These are phyloP conservation scores for Amblyopsis hoosieri DNA, from an alignment of 2,797 vertebrate genomes.

Conservation along the genomic window DNA sequence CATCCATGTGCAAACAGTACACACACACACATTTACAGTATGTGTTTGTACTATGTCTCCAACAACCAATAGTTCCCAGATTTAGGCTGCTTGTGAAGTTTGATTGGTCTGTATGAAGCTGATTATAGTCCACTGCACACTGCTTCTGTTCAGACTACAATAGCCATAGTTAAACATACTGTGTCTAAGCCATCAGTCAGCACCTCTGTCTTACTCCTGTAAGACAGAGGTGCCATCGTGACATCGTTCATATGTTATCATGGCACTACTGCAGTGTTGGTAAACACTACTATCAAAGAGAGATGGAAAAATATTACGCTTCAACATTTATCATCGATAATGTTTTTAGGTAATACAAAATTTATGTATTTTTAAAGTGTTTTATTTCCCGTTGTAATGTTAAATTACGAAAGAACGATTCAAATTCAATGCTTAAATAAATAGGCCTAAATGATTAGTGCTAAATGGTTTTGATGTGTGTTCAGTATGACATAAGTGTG, in stretches of 20 bases:
- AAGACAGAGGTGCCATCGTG: too few species aligned
- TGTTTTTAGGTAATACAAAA: too few species aligned
- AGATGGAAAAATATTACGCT: slow-evolving; percentile 9
- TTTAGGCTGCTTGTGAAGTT: slow-evolving; percentile 22
- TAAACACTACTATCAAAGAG: slow-evolving; percentile 10
- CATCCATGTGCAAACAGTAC: not conserved
- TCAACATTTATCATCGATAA: too few species aligned
- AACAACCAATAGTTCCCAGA: slow-evolving; percentile 20
- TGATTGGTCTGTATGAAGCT: slow-evolving; percentile 31
- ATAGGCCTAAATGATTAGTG: too few species aligned
- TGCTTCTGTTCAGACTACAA: slow-evolving; percentile 57
- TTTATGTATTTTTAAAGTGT: too few species aligned
- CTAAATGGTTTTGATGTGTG: not conserved
- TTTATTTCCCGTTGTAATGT: too few species aligned
- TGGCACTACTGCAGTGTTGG: slow-evolving; percentile 20
- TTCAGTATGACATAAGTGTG: not conserved
- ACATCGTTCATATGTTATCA: slow-evolving; percentile 23
- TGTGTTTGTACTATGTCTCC: slow-evolving; percentile 24
- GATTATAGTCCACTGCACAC: slow-evolving; percentile 51
- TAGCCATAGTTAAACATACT: slow-evolving; percentile 56
- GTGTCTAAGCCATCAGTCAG: slow-evolving; percentile 28
- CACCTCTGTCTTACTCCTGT: slow-evolving; percentile 39
- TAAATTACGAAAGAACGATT: too few species aligned
- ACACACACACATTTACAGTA: not conserved
- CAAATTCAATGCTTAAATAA: too few species aligned